phyloP scores from a whole-genome alignment of 2,888 invertebrate species.

The Drosophila algonquin region DNA sequence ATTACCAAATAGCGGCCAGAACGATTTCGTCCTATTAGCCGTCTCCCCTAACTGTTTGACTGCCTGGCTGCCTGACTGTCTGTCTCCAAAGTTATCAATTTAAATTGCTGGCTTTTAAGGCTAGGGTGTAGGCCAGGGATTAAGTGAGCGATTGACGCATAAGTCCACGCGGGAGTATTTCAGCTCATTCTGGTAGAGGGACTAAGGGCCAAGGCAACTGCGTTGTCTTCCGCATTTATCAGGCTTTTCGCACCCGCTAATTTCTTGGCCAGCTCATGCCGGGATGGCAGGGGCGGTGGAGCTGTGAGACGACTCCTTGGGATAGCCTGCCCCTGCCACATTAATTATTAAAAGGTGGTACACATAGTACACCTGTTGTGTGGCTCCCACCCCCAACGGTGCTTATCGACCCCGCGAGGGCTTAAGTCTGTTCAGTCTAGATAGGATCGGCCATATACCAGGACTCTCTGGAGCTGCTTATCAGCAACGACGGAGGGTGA shows the following conservation, averaged over 20 bases:
- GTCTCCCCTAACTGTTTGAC: no score
- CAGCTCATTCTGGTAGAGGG: slow-evolving; percentile 18
- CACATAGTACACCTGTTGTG: not conserved
- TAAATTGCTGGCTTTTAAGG: not conserved
- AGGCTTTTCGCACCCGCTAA: slow-evolving; percentile 8
- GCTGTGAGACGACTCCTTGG: not conserved
- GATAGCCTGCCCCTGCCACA: not conserved
- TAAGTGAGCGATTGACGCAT: slow-evolving; percentile 12
- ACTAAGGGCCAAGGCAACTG: not conserved
- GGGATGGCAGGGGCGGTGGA: not conserved
- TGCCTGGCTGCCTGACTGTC: not conserved
- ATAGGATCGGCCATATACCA: not conserved
- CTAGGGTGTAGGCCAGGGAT: not conserved
- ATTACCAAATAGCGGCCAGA: no score
- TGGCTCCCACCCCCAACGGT: not conserved
- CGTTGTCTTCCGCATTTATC: slow-evolving; percentile 23
- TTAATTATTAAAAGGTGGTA: not conserved
- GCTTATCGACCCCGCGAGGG: not conserved
- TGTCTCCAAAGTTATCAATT: not conserved
- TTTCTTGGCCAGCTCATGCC: slow-evolving; percentile 10
- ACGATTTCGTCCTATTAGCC: no score
- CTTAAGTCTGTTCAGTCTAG: not conserved
- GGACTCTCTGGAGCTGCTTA: slow-evolving; percentile 33
- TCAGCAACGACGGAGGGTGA: slow-evolving; percentile 16
- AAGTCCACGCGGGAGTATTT: slow-evolving; percentile 12